Base-by-base conservation (phyloP, 1,140 invertebrate genomes). In the Drosophila bocki region DNA sequence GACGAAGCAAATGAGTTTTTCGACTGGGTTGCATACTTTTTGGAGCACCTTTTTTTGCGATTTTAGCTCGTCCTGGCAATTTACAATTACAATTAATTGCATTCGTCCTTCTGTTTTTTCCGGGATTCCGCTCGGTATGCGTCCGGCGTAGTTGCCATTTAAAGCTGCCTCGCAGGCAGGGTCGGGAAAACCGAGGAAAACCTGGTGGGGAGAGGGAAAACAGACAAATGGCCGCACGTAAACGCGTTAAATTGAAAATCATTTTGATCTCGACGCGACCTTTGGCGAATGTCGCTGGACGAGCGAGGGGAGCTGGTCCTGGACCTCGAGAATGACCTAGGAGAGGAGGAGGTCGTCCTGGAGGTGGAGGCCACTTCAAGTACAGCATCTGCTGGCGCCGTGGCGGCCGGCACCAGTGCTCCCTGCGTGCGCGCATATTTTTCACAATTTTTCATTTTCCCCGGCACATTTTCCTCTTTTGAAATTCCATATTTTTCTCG, bases 241-340 rank as follows among this genome's bases (percentile, higher is more conserved):
- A 91, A 76, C 69, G 78, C 88, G 80, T 91, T 91, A 82, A 91
- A 91, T 91, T 91, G 88, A 91, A 91, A 91, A 91, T 91, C 88
- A 91, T 84, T 91, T 91, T 91, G 80, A 91, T 87, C 83, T 82
- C 78, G 53, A 53, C 65, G 80, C 85, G 84, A 88, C 84, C 79
- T 87, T 78, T 79, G 63, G 64, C 54, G 69, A 47, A 57, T 65
- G 75, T 53, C 53, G 44, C 26, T 51, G 54, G 37, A 39, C 0
- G 59, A 9, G 29, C 9, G 3, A 17, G 50, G 33, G 33, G 53
- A 22, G 53, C 53, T 22, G 53, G 53, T 39, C 53, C 53, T 26
- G 9, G 19, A 11, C 22, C 60, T 39, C 22, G 11, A 26, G 57
- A 41, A 26, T 63, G 62, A 65, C 39, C 35, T 9, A 13, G 11